phyloP scores from a whole-genome alignment of 2,797 vertebrate species.

The Eleutherodactylus coqui region DNA sequence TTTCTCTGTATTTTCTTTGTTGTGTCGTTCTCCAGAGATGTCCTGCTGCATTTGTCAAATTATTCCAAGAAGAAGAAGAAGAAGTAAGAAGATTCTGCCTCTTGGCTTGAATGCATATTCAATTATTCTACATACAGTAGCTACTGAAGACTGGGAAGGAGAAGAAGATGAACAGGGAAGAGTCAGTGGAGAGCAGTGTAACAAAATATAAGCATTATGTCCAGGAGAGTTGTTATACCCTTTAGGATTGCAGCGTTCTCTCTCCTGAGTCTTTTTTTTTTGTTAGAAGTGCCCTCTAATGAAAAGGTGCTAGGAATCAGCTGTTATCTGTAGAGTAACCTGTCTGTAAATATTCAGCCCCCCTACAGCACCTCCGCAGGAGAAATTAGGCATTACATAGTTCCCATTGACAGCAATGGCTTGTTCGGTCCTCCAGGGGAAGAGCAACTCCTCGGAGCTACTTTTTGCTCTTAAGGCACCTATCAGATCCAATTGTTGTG shows the following conservation, averaged over 20 bases:
- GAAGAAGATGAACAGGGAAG: neutral
- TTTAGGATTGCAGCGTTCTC: no score
- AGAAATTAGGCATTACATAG: neutral
- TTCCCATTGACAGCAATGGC: neutral
- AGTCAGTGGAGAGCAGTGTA: neutral
- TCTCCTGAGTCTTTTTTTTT: neutral
- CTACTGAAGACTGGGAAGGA: neutral
- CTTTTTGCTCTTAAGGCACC: no score
- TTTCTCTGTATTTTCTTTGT: conserved; percentile 16
- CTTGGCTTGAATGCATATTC: conserved; percentile 35
- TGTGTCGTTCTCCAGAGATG: neutral
- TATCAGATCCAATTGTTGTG: no score
- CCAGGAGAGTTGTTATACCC: neutral
- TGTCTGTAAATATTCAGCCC: neutral
- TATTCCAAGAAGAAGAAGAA: neutral
- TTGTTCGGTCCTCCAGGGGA: neutral
- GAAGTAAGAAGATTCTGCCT: conserved; percentile 6
- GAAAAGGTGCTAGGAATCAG: neutral
- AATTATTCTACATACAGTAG: conserved; percentile 12
- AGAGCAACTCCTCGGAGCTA: neutral
- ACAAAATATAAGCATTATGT: neutral
- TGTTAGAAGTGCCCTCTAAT: neutral
- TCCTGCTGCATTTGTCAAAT: conserved; percentile 25
- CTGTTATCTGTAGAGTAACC: neutral
- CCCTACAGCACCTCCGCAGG: neutral